These are phyloP conservation scores for Aegithalos caudatus DNA, from an alignment of 2,113 vertebrate species.

Conservation along the genomic window DNA sequence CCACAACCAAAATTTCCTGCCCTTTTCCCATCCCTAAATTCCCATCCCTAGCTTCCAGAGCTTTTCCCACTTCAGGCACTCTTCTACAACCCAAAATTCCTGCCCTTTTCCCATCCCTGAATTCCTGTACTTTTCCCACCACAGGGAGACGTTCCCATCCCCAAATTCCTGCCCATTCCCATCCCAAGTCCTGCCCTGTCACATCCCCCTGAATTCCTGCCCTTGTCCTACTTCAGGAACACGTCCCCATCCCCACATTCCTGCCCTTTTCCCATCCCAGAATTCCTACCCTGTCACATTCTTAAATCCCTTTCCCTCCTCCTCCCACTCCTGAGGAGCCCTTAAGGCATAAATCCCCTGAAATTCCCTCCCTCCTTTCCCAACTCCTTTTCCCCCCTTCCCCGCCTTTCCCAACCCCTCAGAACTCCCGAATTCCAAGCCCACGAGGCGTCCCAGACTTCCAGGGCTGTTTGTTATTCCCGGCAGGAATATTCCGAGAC, in stretches of 20 bases:
- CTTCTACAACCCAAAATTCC: neutral
- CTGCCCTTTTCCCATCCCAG: too few relatives aligned
- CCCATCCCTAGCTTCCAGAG: too few relatives aligned
- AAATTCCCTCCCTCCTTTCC: neutral
- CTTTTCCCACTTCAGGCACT: too few relatives aligned
- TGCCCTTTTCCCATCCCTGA: neutral
- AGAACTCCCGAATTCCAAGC: neutral
- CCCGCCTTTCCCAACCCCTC: neutral
- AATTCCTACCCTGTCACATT: neutral
- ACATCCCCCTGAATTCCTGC: too few relatives aligned
- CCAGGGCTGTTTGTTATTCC: neutral
- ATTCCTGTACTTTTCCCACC: too few relatives aligned
- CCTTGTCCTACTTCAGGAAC: too few relatives aligned
- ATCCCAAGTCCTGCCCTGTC: too few relatives aligned
- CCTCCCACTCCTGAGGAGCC: neutral
- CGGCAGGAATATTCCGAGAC: neutral
- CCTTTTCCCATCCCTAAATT: too few relatives aligned
- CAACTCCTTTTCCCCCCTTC: neutral
- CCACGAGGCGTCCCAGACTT: neutral
- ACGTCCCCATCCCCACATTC: too few relatives aligned
- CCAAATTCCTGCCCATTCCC: too few relatives aligned
- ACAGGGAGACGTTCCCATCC: neutral
- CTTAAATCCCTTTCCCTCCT: neutral
- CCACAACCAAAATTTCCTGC: too few relatives aligned
- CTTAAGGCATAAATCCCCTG: neutral